Conservation (phyloP, 1,140 invertebrate genomes). For the Chironomus tepperi region DNA sequence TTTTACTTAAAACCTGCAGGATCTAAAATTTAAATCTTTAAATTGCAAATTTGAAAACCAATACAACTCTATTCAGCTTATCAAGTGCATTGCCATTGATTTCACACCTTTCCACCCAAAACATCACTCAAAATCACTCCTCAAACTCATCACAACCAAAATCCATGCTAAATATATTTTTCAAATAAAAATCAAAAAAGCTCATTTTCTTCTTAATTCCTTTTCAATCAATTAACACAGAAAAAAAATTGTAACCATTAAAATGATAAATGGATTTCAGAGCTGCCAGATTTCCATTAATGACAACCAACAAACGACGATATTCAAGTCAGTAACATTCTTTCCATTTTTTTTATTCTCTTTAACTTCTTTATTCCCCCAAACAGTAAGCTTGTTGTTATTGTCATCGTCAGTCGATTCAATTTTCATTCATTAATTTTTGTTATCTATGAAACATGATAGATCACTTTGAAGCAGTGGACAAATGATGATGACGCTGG, state of each 20-base stretch:
- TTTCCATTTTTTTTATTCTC: background rate
- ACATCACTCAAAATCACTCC: too few species aligned
- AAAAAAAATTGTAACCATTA: conserved; percentile 10
- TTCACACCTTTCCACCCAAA: too few species aligned
- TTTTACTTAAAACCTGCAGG: too few species aligned
- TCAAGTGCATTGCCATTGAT: too few species aligned
- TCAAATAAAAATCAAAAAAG: background rate
- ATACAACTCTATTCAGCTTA: too few species aligned
- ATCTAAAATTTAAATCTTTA: too few species aligned
- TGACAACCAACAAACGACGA: background rate
- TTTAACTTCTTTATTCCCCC: background rate
- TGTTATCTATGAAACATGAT: conserved; percentile 22
- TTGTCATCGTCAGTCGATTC: too few species aligned
- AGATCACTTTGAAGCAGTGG: background rate
- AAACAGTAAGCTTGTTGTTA: too few species aligned
- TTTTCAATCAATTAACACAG: conserved; percentile 5
- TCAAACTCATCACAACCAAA: too few species aligned
- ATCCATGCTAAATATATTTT: background rate
- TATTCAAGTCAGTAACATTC: background rate
- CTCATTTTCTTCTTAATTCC: background rate
- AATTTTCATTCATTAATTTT: background rate
- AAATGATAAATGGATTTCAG: conserved; percentile 23
- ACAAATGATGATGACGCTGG: background rate
- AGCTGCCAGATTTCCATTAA: conserved; percentile 12
- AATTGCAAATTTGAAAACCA: too few species aligned